Evolutionary conservation across 1,140 invertebrate species (phyloP), one percentile per base, ranked within the genome.

Genomic region (Sarcophaga bullata): DNA sequence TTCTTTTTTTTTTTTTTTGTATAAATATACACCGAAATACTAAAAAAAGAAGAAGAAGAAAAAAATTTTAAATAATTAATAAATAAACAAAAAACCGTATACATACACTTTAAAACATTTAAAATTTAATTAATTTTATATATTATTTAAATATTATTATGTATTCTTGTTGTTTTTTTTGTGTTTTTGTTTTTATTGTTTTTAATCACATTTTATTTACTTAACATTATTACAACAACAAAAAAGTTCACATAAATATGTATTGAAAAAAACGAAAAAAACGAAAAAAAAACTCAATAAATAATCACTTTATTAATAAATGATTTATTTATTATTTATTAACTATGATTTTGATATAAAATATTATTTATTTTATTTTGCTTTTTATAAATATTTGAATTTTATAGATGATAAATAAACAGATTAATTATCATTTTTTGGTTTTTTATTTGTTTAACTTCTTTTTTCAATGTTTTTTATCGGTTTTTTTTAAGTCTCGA

Each of bases 21-120:
- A 83, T 80, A 78, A 25, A 50, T 78, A 49, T 50, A 25, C 19
- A 76, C 48, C 48, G 25, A 37, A 48, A 76, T 78, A 37, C 19
- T 68, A 68, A 68, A 68, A 19, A n/a, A n/a, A n/a, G n/a, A n/a
- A n/a, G n/a, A n/a, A 19, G n/a, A 13, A 58, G 13, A 68, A 68
- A 68, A 68, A 68, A 13, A 49, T 49, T 73, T 73, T 73, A 19
- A 46, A 11, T 73, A 9, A 19, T 72, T 72, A 11, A 72, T 73
- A 50, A 52, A 11, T 50, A 50, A 17, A 78, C 17, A 78, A 49
- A 17, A 76, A 72, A 72, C n/a, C n/a, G n/a, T n/a, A 9, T 9
- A 25, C 9, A 76, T 17, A 76, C 47, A 86, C 54, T 58, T 15
- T 58, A 68, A 37, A 37, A 85, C 86, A 85, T 86, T 87, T 87